Base-by-base conservation (phyloP, 1,140 invertebrate species). In the Diorhabda carinulata region DNA sequence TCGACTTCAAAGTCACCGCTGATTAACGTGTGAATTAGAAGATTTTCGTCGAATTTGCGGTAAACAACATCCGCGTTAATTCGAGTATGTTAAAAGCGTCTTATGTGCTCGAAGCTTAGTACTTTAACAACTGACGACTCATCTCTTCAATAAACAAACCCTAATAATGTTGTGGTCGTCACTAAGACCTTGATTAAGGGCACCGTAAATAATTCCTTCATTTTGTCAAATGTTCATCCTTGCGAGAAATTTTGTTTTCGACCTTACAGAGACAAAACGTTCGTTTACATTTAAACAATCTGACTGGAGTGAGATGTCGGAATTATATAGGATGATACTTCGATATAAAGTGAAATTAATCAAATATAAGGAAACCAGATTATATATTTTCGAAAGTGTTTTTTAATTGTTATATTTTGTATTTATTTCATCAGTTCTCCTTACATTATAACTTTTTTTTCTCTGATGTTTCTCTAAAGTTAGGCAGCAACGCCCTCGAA, bases 131-230 rank as follows among this genome's bases (percentile, higher is more conserved):
- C 43, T 62, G n/a, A 43, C 3, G 61, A 43, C n/a, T 62, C 61
- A 62, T 62, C 61, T 43, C 56, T 65, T 57, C 64, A 57, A 57
- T 65, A 65, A 65, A 65, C 52, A 65, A 65, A 56, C 52, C 47
- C 45, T 65, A 65, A 65, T 65, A 56, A 65, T 65, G 44, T 42
- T 64, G 64, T 65, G 64, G 64, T 57, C 52, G 56, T 41, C 64
- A 65, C 41, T 43, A 9, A 25, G 8, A 52, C 40, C 52, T 65
- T 65, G 64, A 57, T 65, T 57, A 65, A 65, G 64, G 64, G 64
- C 41, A 43, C 45, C 57, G 44, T 57, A 9, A 56, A 42, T 65
- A 43, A 65, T 47, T 56, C 41, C 9, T 43, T 41, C 9, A 41
- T 10, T 56, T 57, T 52, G 56, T 10, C 3, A 57, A 4, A 41